Evolutionary conservation across 2,113 vertebrate species (phyloP), one percentile per base, ranked within the genome.

Genomic region (Mixornis gularis): DNA sequence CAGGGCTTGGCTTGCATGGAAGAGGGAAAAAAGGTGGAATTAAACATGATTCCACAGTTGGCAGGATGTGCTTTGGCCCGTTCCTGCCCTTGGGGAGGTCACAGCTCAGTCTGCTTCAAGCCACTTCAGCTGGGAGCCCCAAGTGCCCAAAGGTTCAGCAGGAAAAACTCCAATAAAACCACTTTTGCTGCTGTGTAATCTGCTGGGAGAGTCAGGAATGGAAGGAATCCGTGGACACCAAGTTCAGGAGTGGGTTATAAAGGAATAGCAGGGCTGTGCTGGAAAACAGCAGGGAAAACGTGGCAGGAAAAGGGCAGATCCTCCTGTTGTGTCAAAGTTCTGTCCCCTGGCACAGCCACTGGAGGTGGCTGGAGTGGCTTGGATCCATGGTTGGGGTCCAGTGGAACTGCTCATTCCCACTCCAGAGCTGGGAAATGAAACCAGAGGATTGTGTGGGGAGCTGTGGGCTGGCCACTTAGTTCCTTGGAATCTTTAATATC

Each of bases 191-290:
- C n/a, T 56, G 34, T 56, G 29, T 11, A 26, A 44, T 12, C 5
- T 22, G 32, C 21, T 30, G 51, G 34, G 27, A 34, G 30, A 13
- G 40, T 25, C 34, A 6, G 60, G 55, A 27, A 9, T 24, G 8
- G 0, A 43, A n/a, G 62, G 30, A n/a, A 51, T 51, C 19, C 13
- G 1, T 5, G 25, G 27, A 0, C 12, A 21, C 7, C 3, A 1
- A 14, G 41, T 16, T n/a, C 13, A 48, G 36, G 55, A 17, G 7
- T 7, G 19, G 34, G 17, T 64, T 38, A 1, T 6, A 5, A 51
- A 60, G 58, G n/a, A 40, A 3, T 1, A 11, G 34, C 46, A 19
- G 44, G 13, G 41, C 14, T 17, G 17, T 46, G 56, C 52, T 44
- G 52, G 62, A 8, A 17, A 41, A 2, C 25, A 48, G 40, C 27